These are phyloP conservation scores for Plestiodon gilberti DNA, from an alignment of 2,113 vertebrate species.

Conservation along the genomic window DNA sequence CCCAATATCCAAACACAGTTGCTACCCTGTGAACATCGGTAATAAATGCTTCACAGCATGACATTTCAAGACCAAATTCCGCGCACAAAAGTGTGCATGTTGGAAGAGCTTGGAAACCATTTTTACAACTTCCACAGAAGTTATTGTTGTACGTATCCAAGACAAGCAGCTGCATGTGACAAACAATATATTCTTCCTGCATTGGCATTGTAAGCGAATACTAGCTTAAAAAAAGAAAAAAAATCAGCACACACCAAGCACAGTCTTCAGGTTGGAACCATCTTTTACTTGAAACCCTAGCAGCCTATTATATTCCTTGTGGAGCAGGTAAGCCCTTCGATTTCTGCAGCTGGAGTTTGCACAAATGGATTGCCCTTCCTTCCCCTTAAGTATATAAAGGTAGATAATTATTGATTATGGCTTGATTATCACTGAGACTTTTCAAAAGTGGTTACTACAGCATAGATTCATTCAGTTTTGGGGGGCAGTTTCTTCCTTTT, in stretches of 20 bases:
- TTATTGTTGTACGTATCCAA: slow-evolving; percentile 53
- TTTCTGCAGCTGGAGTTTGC: neutral
- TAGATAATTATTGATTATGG: too few species aligned
- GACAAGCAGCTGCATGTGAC: slow-evolving; percentile 53
- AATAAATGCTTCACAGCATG: slow-evolving; percentile 63
- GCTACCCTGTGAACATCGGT: neutral
- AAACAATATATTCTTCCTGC: slow-evolving; percentile 47
- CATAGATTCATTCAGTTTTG: neutral
- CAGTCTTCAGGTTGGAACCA: neutral
- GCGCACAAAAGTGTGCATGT: neutral
- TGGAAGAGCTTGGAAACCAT: slow-evolving; percentile 47
- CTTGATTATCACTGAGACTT: neutral
- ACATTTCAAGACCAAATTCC: neutral
- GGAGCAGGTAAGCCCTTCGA: neutral
- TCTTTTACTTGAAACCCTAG: neutral
- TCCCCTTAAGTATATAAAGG: neutral
- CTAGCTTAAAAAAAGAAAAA: neutral
- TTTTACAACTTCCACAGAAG: slow-evolving; percentile 57
- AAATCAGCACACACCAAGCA: neutral
- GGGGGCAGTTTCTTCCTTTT: neutral
- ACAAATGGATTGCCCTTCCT: neutral
- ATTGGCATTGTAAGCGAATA: neutral
- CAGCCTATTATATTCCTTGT: neutral
- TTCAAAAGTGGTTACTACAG: neutral
- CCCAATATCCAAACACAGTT: slow-evolving; percentile 22